Base-by-base conservation (phyloP, 2,113 vertebrate genomes). In the Neodontobutis hainanensis region DNA sequence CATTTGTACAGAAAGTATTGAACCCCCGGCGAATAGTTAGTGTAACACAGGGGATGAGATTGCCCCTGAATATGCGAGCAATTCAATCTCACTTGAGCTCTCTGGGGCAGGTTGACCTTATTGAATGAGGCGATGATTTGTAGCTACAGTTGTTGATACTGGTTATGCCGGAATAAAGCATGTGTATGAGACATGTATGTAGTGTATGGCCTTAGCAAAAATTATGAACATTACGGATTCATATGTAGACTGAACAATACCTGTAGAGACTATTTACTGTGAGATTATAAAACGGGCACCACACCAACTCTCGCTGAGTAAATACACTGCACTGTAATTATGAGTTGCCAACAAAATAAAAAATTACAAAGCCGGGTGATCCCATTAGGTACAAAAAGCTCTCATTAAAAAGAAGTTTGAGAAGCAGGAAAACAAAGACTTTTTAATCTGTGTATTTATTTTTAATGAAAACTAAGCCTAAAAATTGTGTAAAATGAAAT, bases 31-130 rank as follows among this genome's bases (percentile, higher is more conserved):
- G 80, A 78, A 77, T 68, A 11, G 61, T 38, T 62, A 65, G 56
- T 74, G 74, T 61, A 47, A 74, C 61, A 68, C 83, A 49, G 78
- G 44, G 77, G 84, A 86, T 86, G 80, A 89, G 74, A 85, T 87
- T 85, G 72, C 74, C 72, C 82, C 72, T 75, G 71, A 36, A 75
- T 68, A 82, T 77, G 70, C 64, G 78, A 69, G 80, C 70, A 72
- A 64, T 83, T 83, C 76, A 81, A 76, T 87, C 80, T 79, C 43
- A 14, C 45, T 57, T 47, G 50, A 49, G 11, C 19, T 79, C 68
- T 82, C 80, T 42, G 5, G 14, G n/a, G 69, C 75, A 59, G 73
- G 56, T 61, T 71, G 56, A 82, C 65, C 70, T 55, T 49, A 55
- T 73, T 65, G 70, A 82, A 82, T 59, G 55, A 63, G 52, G 66